phyloP scores from a whole-genome alignment of 1,140 invertebrate species.

The Drosophila ananassae region DNA sequence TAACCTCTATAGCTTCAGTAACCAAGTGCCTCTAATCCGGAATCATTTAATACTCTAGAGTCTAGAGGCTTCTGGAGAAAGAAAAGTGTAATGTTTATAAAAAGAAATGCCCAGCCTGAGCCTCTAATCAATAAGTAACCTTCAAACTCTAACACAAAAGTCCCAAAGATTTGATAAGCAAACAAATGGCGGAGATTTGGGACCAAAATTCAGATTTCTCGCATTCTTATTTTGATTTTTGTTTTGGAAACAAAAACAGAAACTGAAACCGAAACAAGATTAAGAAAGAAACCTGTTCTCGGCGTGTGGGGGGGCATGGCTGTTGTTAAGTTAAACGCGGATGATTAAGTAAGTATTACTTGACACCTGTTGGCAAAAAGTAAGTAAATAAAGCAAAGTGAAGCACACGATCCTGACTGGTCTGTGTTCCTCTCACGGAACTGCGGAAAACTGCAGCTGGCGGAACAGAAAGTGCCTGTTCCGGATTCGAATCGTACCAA shows the following conservation, averaged over 20 bases:
- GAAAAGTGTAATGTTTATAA: background rate
- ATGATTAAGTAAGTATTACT: constrained; percentile 9
- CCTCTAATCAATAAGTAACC: constrained; percentile 26
- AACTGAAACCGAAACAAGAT: constrained; percentile 10
- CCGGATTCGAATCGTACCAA: constrained; percentile 35
- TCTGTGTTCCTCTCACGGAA: constrained; percentile 42
- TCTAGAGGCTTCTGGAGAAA: background rate
- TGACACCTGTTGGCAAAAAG: constrained; percentile 19
- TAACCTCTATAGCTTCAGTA: too few relatives aligned
- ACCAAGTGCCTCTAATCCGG: too few relatives aligned
- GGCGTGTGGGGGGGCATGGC: constrained; percentile 12
- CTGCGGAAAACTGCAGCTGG: constrained; percentile 36
- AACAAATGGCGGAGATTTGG: constrained; percentile 4
- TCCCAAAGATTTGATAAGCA: constrained; percentile 23
- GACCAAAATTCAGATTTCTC: background rate
- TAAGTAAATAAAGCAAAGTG: constrained; percentile 29
- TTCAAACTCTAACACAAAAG: constrained; percentile 28
- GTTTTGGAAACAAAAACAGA: constrained; percentile 1
- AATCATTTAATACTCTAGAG: background rate
- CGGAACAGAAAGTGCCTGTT: constrained; percentile 34
- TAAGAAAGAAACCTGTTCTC: constrained; percentile 23
- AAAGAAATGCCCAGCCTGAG: background rate
- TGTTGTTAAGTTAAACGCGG: constrained; percentile 12
- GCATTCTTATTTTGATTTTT: background rate
- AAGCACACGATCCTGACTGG: constrained; percentile 24